Evolutionary conservation across 2,888 invertebrate species (phyloP).

Genomic region (Synanthedon myopaeformis): DNA sequence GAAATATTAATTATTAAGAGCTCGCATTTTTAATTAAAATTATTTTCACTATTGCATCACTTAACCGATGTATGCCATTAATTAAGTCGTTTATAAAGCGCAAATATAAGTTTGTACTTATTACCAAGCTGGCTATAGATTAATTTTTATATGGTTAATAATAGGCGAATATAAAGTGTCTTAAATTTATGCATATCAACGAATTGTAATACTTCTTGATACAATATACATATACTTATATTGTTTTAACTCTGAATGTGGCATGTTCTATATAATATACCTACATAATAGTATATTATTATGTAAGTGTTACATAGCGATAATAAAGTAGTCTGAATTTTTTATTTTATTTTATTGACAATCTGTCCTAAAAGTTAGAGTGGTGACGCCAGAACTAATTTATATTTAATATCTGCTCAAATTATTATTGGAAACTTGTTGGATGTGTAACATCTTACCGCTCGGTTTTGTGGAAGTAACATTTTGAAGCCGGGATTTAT

Average conservation of each 20-base stretch:
- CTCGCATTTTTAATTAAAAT: not conserved
- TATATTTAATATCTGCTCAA: too few relatives aligned
- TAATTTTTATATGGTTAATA: slow-evolving; percentile 31
- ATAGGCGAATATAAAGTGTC: slow-evolving; percentile 63
- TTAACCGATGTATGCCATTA: too few relatives aligned
- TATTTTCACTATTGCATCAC: too few relatives aligned
- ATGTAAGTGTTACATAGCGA: not conserved
- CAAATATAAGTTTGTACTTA: not conserved
- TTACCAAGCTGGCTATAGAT: not conserved
- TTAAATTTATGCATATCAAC: slow-evolving; percentile 70
- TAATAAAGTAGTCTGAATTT: too few relatives aligned
- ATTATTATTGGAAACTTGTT: too few relatives aligned
- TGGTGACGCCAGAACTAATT: too few relatives aligned
- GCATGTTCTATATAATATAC: slow-evolving; percentile 11
- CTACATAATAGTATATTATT: slow-evolving; percentile 5
- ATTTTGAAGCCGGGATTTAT: too few relatives aligned
- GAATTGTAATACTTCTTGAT: slow-evolving; percentile 43
- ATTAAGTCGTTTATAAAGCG: not conserved
- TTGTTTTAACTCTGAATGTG: slow-evolving; percentile 17
- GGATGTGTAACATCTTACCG: too few relatives aligned
- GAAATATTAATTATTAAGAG: not conserved
- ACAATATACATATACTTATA: slow-evolving; percentile 13
- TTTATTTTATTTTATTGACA: too few relatives aligned
- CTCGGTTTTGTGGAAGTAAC: too few relatives aligned
- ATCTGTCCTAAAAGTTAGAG: too few relatives aligned